phyloP scores from a whole-genome alignment of 2,888 invertebrate species.

The Drosophila algonquin region DNA sequence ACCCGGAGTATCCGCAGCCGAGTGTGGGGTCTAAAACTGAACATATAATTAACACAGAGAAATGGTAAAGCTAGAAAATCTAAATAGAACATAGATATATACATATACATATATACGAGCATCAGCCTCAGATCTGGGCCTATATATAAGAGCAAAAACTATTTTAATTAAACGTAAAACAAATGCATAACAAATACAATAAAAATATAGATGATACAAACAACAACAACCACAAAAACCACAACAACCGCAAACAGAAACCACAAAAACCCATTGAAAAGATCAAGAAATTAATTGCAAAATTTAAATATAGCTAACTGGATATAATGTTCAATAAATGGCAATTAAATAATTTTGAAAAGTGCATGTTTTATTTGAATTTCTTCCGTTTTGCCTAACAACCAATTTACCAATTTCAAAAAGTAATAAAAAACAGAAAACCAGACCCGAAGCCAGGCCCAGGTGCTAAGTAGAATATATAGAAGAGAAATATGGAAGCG shows the following conservation, averaged over 20 bases:
- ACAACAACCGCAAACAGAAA: slow-evolving; percentile 28
- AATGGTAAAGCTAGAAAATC: slow-evolving; percentile 72
- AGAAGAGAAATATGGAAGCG: slow-evolving; percentile 11
- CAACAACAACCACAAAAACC: slow-evolving; percentile 21
- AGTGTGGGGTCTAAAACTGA: slow-evolving; percentile 37
- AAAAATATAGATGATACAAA: slow-evolving; percentile 44
- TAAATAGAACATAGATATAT: slow-evolving; percentile 62
- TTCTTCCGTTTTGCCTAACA: neutral
- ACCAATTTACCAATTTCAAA: slow-evolving; percentile 4
- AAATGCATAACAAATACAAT: slow-evolving; percentile 70
- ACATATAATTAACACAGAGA: slow-evolving; percentile 60
- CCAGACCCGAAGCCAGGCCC: slow-evolving; percentile 35
- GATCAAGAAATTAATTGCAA: slow-evolving; percentile 36
- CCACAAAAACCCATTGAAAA: slow-evolving; percentile 18
- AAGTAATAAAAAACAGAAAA: neutral
- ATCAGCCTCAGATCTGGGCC: slow-evolving; percentile 51
- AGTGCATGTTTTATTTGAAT: slow-evolving; percentile 37
- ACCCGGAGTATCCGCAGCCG: slow-evolving; percentile 49
- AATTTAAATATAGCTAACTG: slow-evolving; percentile 56
- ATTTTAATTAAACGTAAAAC: slow-evolving; percentile 67
- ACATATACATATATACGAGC: slow-evolving; percentile 48
- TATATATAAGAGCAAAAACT: slow-evolving; percentile 66
- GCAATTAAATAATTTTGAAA: slow-evolving; percentile 56
- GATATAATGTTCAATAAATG: slow-evolving; percentile 62
- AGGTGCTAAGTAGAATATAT: slow-evolving; percentile 59